phyloP scores from a whole-genome alignment of 2,888 invertebrate genomes.

The Netelia fuscicornis region DNA sequence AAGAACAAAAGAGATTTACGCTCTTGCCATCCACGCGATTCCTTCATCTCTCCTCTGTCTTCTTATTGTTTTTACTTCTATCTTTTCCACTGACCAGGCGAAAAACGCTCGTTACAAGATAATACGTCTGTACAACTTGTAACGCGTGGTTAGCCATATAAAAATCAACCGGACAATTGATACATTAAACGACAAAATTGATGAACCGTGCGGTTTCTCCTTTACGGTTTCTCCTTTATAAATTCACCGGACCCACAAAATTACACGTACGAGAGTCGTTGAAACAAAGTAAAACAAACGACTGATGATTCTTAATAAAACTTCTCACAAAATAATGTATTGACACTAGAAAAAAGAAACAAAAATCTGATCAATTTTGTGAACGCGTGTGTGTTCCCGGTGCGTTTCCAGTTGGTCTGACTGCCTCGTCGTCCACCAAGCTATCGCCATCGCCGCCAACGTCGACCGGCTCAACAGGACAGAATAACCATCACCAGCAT shows the following conservation, averaged over 20 bases:
- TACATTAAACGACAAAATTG: too few relatives aligned
- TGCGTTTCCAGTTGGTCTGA: slow-evolving; percentile 79
- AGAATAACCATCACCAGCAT: slow-evolving; percentile 18
- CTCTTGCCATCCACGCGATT: slow-evolving; percentile 32
- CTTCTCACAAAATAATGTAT: background rate
- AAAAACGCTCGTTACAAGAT: slow-evolving; percentile 14
- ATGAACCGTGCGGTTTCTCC: background rate
- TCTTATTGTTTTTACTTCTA: background rate
- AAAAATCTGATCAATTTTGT: slow-evolving; percentile 60
- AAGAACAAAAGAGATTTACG: slow-evolving; percentile 66
- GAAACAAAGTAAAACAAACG: slow-evolving; percentile 17
- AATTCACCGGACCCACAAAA: background rate
- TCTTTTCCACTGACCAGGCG: background rate
- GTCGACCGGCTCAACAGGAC: slow-evolving; percentile 78
- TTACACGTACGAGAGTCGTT: background rate
- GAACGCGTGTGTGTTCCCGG: slow-evolving; percentile 65
- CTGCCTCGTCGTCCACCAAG: slow-evolving; percentile 83
- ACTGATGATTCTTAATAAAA: slow-evolving; percentile 6
- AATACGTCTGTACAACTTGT: background rate
- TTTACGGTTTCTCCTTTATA: background rate
- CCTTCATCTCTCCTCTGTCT: slow-evolving; percentile 28
- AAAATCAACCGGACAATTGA: too few relatives aligned
- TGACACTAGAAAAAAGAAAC: slow-evolving; percentile 5
- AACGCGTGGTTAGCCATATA: too few relatives aligned
- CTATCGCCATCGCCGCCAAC: slow-evolving; percentile 84